Base-by-base conservation (phyloP, 1,140 invertebrate species). In the Trachelipus rathkii region DNA sequence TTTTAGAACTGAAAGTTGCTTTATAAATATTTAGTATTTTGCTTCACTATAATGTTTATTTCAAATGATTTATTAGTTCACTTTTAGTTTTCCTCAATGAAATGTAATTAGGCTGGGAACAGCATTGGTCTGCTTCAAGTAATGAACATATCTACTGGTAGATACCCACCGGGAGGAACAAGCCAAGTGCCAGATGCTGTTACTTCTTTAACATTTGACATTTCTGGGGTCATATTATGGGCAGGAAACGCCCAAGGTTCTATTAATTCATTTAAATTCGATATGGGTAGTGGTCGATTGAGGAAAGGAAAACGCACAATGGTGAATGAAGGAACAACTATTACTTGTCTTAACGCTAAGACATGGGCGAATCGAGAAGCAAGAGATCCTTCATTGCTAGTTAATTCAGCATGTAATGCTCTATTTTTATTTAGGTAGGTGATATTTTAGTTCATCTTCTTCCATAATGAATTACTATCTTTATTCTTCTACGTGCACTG, bases 131-230 rank as follows among this genome's bases (percentile, higher is more conserved):
- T 91, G 83, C 87, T 96, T 4, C 89, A 92, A 84, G 89, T 94
- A 45, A 86, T 94, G 50, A 95, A 95, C 85, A 88, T 95, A 6
- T 95, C 94, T 0, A 95, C 93, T 24, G 94, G 94, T 78, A 92
- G 93, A 81, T 92, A 92, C 84, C 88, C 89, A 2, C 87, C 90
- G 87, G 90, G 90, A 78, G 91, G 92, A 19, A 90, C 88, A 76
- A 90, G 90, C 80, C 91, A 92, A 83, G 87, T 93, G 13, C 90
- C 90, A 23, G 93, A 93, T 45, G 88, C 89, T 83, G 91, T 94
- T 69, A 84, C 91, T 81, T 89, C 90, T 33, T 85, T 95, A 46
- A 88, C 91, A 1, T 93, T 92, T 85, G 92, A 95, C 83, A 89
- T 91, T 24, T 91, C 89, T 83, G 92, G 92, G 4, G 88, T 89